Evolutionary conservation across 2,797 vertebrate genomes (phyloP), one percentile per base, ranked within the genome.

Genomic region (Okamejei kenojei): DNA sequence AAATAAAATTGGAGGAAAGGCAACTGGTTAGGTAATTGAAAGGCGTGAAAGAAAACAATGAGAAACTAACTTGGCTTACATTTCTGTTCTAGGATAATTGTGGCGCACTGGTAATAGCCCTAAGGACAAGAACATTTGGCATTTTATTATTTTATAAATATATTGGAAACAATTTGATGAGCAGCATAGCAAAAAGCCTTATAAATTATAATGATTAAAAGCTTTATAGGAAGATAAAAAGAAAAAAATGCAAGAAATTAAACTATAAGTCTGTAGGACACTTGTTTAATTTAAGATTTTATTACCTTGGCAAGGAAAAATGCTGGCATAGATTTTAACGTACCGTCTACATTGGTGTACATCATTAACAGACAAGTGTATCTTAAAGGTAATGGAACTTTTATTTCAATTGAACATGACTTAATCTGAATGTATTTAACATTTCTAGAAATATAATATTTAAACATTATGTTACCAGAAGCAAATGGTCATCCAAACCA

Each of bases 401-500:
- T 88, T 26, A 19, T 54, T 73, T 29, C 68, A n/a, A 45, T 54
- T 15, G 90, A 92, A 74, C 26, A 26, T 92, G 90, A 74, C 74
- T 92, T 92, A 74, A 92, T 92, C 90, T 73, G 23, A 26, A 23
- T n/a, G 58, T 29, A 54, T 58, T 26, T 84, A 84, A 29, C 29
- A 26, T 92, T 68, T 92, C 38, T 23, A 13, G 88, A 61, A 92
- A 93, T 45, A 32, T 45, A 63, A 92, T 93, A 58, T 71, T 76
- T 77, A 68, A 78, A 38, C 68, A n/a, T 77, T 82, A 68, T 93
- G 74, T 77, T 82, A 63, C 86, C 35, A 65, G 38, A 65, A 91
- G 93, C 74, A 32, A 38, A 77, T 17, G 65, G 35, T 68, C 32
- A 45, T 5, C 38, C 21, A 90, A 58, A 61, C 58, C 29, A 29